Evolutionary conservation across 1,140 invertebrate species (phyloP).

Genomic region (Chironomus striatipennis): DNA sequence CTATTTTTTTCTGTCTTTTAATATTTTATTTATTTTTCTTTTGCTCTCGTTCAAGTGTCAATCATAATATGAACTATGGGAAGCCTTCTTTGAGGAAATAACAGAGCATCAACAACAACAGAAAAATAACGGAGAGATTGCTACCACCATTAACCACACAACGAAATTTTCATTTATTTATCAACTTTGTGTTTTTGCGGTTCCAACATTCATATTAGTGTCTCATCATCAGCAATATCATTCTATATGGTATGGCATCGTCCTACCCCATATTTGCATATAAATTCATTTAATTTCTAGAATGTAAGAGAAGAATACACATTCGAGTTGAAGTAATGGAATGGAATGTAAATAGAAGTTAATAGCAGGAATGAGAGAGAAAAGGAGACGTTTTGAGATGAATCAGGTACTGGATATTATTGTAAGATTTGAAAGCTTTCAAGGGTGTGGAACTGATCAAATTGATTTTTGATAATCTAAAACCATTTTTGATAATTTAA

Average conservation of each 20-base stretch:
- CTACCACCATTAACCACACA: constrained; percentile 17
- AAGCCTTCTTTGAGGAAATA: too few relatives aligned
- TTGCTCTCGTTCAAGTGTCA: too few relatives aligned
- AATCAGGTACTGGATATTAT: too few relatives aligned
- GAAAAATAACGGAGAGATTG: not conserved
- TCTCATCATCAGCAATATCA: not conserved
- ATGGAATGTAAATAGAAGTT: too few relatives aligned
- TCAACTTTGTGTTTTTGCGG: not conserved
- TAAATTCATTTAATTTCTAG: constrained; percentile 5
- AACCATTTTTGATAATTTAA: too few relatives aligned
- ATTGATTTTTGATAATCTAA: too few relatives aligned
- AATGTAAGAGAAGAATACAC: not conserved
- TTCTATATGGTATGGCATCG: not conserved
- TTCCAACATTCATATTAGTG: not conserved
- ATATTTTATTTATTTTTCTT: too few relatives aligned
- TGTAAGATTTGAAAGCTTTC: too few relatives aligned
- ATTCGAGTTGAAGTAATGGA: not conserved
- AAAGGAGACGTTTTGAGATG: not conserved
- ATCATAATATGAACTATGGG: too few relatives aligned
- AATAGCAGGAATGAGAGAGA: not conserved
- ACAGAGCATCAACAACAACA: too few relatives aligned
- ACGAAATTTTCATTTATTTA: constrained; percentile 17
- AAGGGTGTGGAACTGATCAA: too few relatives aligned
- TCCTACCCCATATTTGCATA: constrained; percentile 12
- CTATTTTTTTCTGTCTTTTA: too few relatives aligned